Evolutionary conservation across 2,888 invertebrate genomes (phyloP), one percentile per base, ranked within the genome.

Genomic region (Trissonchulus sp.): DNA sequence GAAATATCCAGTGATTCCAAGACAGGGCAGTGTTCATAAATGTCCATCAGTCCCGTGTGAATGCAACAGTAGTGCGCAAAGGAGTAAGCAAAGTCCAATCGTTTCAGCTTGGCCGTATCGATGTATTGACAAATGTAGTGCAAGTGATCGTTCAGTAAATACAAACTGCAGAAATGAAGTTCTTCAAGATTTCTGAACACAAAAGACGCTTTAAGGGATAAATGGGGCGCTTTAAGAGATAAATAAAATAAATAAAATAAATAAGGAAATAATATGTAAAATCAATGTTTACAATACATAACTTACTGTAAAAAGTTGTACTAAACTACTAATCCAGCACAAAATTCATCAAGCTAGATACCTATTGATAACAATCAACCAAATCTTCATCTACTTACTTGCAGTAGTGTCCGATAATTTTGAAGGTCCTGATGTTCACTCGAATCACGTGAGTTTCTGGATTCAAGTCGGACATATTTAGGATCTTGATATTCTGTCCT

Each of bases 391-490:
- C n/a, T 48, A 8, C 48, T 48, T n/a, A 69, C n/a, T 8, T 28
- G 68, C 74, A 74, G 34, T 37, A 72, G 30, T 72, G 36, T 2
- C 74, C 74, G 33, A 74, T 74, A 34, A 74, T 73, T 72, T 74
- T n/a, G 38, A 74, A 74, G 2, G 74, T 73, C 2, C 69, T n/a
- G n/a, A 74, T 69, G 28, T 74, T 74, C 36, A 36, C 36, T 31
- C 62, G 72, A 15, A 74, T 30, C n/a, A 74, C 15, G 2, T 63
- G 68, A 68, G 31, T 28, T 38, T 36, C 65, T 33, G 74, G 74
- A 8, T 65, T 30, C 2, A 63, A 36, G 38, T 74, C 74, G 33
- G 8, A n/a, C 74, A 74, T 34, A 35, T 36, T 68, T n/a, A 74
- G 35, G 1, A 73, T 28, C 15, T 31, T 31, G 2, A 74, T 8